phyloP scores from a whole-genome alignment of 2,113 vertebrate genomes.

The Gallinago paraguaiae region DNA sequence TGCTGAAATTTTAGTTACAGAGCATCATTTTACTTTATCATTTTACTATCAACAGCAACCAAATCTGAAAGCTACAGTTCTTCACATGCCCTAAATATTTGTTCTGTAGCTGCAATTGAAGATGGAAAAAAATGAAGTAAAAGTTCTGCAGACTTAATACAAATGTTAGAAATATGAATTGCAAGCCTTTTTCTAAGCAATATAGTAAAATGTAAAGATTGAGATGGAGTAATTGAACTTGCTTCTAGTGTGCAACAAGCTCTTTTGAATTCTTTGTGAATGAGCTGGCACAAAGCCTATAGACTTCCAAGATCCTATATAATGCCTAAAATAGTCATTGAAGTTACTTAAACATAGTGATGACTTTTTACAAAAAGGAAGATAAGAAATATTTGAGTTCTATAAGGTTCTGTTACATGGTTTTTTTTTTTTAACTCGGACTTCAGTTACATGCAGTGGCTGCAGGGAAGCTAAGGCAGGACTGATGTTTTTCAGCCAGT shows the following conservation, averaged over 20 bases:
- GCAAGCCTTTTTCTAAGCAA: not conserved
- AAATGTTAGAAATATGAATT: not conserved
- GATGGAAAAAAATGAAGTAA: not conserved
- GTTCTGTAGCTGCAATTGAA: not conserved
- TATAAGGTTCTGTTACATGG: not conserved
- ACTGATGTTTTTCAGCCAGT: not conserved
- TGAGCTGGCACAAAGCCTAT: not conserved
- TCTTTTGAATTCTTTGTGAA: not conserved
- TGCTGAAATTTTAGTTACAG: not conserved
- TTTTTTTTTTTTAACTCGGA: not conserved
- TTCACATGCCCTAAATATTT: not conserved
- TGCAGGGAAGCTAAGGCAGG: not conserved
- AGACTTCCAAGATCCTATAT: not conserved
- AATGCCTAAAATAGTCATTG: not conserved
- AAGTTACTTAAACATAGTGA: not conserved
- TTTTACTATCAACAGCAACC: not conserved
- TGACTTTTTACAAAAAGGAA: not conserved
- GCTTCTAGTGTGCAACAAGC: not conserved
- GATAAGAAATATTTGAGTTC: not conserved
- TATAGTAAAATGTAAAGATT: not conserved
- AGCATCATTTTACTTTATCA: not conserved
- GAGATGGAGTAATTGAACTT: not conserved
- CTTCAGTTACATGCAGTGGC: not conserved
- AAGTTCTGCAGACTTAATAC: not conserved
- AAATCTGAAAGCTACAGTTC: not conserved